Evolutionary conservation across 2,113 vertebrate species (phyloP), one percentile per base, ranked within the genome.

Genomic region (Amblyopsis rosae): DNA sequence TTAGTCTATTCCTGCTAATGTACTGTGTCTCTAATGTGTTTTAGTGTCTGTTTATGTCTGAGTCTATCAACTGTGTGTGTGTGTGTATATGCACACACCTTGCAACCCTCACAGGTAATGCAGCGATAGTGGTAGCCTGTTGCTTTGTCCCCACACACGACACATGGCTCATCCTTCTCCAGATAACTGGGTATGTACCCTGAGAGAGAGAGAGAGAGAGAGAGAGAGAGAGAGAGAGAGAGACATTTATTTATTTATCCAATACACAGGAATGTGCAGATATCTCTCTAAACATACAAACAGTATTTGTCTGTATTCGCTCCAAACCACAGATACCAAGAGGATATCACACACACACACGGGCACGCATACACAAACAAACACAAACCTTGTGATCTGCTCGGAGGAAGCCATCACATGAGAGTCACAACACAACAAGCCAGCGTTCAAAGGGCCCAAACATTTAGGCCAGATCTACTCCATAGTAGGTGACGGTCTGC

Each of bases 181-280:
- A 99, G 94, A 93, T 99, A 99, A 90, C 97, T 99, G 93, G 97
- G 97, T 91, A 98, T 98, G 91, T 99, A 98, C 95, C 97, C 96
- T 97, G 53, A 46, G n/a, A 45, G 33, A 60, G 68, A 33, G 46
- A 61, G 15, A 73, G 57, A 48, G 45, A 58, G 61, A 71, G 69
- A 56, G 15, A 46, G 51, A 72, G 61, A 72, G 69, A 69, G 12
- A 65, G 63, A 54, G 49, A 51, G 48, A 65, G 11, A n/a, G 45
- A 53, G 47, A 9, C 45, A 68, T 6, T 3, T 16, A 56, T 9
- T 11, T 9, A 6, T 16, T 17, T 10, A 56, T 19, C 60, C 17
- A 9, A 16, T 12, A 15, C 6, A 33, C 26, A n/a, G 15, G 47
- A 7, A 15, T 5, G 47, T 26, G 7, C 46, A 47, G 16, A 61